Evolutionary conservation across 1,140 invertebrate species (phyloP), one percentile per base, ranked within the genome.

Genomic region (Lethrus apterus): DNA sequence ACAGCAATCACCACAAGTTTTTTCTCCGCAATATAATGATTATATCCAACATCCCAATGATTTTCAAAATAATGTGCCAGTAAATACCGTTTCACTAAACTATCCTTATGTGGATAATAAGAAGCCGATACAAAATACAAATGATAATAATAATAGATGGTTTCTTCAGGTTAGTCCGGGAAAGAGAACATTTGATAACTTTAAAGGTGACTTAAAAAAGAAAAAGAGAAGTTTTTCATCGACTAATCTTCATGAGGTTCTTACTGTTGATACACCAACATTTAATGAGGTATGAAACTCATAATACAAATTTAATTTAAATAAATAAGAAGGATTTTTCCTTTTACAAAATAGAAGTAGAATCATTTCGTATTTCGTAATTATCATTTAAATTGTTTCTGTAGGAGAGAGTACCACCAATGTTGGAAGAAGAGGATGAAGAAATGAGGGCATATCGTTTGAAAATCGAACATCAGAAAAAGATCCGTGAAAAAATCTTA

Each of bases 381-480:
- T 5, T 33, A 5, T 33, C 13, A 7, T 33, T 33, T 8, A 33
- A 30, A 30, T 30, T 21, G 4, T 50, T 21, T 13, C 4, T 40
- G n/a, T 29, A 42, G 13, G 17, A 46, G 9, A 31, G 41, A 20
- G 26, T 13, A 7, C 10, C 9, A 33, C 34, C 17, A 32, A 40
- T 48, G 7, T 11, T 18, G 18, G 45, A 51, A 52, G 72, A 77
- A 31, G 74, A 77, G 42, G 79, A 81, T 60, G 77, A 78, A 46
- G 76, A 79, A 59, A 78, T 77, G 54, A 67, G 69, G 34, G 74
- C 73, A 17, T 80, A 80, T 54, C 66, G 75, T n/a, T 66, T 73
- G 45, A 76, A 79, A 58, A 79, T 81, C 52, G 78, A 80, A 56
- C 77, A 81, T 56, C 79, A 81, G 51, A 79, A 79, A 56, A 68